Conservation (phyloP, 2,888 invertebrate genomes). For the Dynastes tityus region DNA sequence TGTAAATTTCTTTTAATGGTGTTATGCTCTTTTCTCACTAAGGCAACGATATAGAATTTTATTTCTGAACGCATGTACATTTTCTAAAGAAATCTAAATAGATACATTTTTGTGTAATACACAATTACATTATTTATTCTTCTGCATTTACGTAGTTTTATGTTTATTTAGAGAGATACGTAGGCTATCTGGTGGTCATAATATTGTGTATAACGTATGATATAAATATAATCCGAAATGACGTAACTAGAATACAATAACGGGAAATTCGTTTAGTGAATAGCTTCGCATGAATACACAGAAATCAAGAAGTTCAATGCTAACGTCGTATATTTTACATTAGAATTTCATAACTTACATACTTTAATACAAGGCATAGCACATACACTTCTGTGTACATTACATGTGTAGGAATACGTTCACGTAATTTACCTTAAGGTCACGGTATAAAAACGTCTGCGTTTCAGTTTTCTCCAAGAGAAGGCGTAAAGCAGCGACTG, state of each 20-base stretch:
- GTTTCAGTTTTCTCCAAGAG: background rate
- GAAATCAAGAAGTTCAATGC: background rate
- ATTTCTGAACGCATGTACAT: too few relatives aligned
- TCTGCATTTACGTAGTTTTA: constrained; percentile 8
- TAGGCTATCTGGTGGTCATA: background rate
- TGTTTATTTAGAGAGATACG: constrained; percentile 8
- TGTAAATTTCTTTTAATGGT: too few relatives aligned
- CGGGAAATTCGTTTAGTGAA: constrained; percentile 1
- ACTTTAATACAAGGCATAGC: too few relatives aligned
- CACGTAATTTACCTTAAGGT: constrained; percentile 5
- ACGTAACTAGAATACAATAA: constrained; percentile 3
- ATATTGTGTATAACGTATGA: background rate
- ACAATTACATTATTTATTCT: background rate
- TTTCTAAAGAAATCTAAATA: too few relatives aligned
- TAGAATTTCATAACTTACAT: too few relatives aligned
- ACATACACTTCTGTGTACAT: too few relatives aligned
- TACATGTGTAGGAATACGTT: background rate
- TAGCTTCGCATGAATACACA: background rate
- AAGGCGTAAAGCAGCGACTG: background rate
- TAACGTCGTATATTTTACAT: too few relatives aligned
- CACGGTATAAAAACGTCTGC: background rate
- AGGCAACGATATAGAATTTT: too few relatives aligned
- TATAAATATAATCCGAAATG: background rate
- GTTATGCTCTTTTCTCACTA: too few relatives aligned
- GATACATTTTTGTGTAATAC: too few relatives aligned